Evolutionary conservation across 2,113 vertebrate genomes (phyloP).

Genomic region (Microtus ochrogaster): DNA sequence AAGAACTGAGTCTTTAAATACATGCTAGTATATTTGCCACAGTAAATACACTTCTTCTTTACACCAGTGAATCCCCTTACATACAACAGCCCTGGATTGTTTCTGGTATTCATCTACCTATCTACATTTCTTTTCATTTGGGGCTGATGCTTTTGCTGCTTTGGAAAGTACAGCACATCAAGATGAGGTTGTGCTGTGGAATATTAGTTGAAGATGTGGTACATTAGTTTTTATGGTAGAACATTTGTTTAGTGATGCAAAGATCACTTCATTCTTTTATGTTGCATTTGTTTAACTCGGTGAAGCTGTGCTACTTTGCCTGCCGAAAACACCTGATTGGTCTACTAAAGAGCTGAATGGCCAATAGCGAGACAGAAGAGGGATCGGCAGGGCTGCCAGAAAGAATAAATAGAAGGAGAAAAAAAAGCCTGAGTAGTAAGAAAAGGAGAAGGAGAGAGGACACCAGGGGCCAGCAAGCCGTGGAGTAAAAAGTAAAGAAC

Average conservation of each 20-base stretch:
- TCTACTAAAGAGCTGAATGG: neutral
- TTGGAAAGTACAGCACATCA: neutral
- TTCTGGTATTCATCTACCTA: slow-evolving; percentile 5
- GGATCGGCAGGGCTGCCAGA: neutral
- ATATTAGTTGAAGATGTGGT: neutral
- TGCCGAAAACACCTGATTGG: neutral
- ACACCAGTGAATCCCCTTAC: neutral
- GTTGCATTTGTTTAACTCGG: neutral
- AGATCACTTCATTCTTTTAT: neutral
- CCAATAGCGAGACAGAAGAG: neutral
- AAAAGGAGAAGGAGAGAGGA: neutral
- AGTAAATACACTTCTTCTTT: neutral
- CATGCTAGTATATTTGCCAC: neutral
- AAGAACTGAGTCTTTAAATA: neutral
- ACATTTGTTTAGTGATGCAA: neutral
- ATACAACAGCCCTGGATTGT: neutral
- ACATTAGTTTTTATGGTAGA: neutral
- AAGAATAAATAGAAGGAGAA: neutral
- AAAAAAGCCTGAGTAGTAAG: neutral
- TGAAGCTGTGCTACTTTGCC: neutral
- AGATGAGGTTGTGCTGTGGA: neutral
- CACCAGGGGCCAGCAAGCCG: neutral
- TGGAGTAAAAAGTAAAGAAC: neutral
- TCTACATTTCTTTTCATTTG: neutral
- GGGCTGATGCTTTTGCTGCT: neutral